These are phyloP conservation scores for Physocephala rufipes DNA, from an alignment of 2,888 invertebrate genomes.

Conservation along the genomic window DNA sequence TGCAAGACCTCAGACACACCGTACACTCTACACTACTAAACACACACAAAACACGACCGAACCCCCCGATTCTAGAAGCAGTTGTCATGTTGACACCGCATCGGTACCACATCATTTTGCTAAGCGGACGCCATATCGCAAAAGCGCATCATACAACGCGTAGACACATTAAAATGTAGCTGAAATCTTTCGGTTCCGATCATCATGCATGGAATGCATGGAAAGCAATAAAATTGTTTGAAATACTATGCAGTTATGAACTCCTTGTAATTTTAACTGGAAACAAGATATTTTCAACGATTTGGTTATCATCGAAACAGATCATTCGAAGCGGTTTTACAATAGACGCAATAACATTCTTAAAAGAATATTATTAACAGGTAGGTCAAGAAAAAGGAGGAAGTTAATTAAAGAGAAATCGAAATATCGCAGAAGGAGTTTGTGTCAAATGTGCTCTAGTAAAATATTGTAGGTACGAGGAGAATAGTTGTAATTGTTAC, in stretches of 20 bases:
- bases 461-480: too few species aligned
- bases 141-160: background rate
- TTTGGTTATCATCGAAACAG: conserved; percentile 27
- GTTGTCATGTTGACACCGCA: conserved; percentile 28
- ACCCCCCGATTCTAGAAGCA: background rate
- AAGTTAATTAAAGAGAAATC: too few species aligned
- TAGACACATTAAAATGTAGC: conserved; percentile 19
- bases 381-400: too few species aligned
- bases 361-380: background rate
- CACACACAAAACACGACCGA: too few species aligned
- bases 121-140: background rate
- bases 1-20: conserved; percentile 21
- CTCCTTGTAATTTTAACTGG: conserved; percentile 25
- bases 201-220: background rate
- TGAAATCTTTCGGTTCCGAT: background rate
- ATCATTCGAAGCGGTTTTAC: conserved; percentile 29
- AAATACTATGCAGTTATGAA: conserved; percentile 45
- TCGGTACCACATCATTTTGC: conserved; percentile 20
- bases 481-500: too few species aligned
- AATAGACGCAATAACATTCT: conserved; percentile 17
- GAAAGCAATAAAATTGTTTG: conserved; percentile 35
- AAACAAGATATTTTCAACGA: conserved; percentile 30
- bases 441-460: too few species aligned
- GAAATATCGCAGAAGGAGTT: too few species aligned
- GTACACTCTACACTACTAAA: background rate